phyloP scores from a whole-genome alignment of 2,888 invertebrate genomes.

The Iphiclides podalirius region DNA sequence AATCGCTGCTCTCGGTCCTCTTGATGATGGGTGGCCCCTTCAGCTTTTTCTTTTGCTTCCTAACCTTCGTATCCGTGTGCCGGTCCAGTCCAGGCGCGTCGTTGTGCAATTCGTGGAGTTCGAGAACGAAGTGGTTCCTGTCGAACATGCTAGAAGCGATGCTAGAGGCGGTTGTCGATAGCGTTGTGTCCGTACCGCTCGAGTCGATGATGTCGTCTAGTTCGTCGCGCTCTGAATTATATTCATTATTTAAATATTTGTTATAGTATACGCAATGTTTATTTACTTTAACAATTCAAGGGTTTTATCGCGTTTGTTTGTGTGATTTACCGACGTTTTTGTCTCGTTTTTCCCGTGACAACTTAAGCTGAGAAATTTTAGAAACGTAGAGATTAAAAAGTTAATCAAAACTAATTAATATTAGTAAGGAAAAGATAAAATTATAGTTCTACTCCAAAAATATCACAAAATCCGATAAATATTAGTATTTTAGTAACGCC shows the following conservation, averaged over 20 bases:
- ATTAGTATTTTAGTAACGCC: not conserved
- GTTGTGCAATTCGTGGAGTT: conserved; percentile 49
- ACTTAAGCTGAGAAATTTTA: no score
- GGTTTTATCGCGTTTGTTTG: not conserved
- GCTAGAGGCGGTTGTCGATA: conserved; percentile 29
- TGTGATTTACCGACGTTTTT: not conserved
- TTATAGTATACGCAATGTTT: not conserved
- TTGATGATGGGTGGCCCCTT: conserved; percentile 25
- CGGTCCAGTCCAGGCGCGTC: conserved; percentile 34
- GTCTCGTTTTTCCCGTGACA: no score
- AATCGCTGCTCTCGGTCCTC: conserved; percentile 31
- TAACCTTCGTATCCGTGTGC: conserved; percentile 24
- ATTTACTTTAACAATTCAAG: not conserved
- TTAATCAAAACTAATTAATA: no score
- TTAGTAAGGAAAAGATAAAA: no score
- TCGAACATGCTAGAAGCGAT: conserved; percentile 33
- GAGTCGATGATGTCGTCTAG: conserved; percentile 20
- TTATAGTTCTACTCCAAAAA: not conserved
- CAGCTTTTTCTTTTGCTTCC: conserved; percentile 45
- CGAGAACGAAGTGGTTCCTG: conserved; percentile 39
- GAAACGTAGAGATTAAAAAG: no score
- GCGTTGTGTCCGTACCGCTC: conserved; percentile 38
- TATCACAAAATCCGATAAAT: not conserved
- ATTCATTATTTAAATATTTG: not conserved
- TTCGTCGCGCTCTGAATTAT: conserved; percentile 18